Conservation (phyloP, 2,113 vertebrate species). For the Rostratula benghalensis region DNA sequence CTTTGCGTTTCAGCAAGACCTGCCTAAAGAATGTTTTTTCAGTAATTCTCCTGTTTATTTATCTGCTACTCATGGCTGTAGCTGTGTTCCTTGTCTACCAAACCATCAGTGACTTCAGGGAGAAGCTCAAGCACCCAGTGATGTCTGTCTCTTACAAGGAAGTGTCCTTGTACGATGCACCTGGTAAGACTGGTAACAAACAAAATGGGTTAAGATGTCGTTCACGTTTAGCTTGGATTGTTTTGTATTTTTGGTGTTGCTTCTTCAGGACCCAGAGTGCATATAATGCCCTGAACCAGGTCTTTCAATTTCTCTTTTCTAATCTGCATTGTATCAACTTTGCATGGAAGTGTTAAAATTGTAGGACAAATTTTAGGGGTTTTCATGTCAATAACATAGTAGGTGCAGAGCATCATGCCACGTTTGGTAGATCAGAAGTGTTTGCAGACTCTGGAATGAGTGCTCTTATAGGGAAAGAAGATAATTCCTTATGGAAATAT, state of each 20-base stretch:
- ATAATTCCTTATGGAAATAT: not conserved
- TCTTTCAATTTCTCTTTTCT: not conserved
- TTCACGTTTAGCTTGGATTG: not conserved
- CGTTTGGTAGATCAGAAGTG: not conserved
- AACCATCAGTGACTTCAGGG: constrained; percentile 92
- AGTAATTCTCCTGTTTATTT: constrained; percentile 90
- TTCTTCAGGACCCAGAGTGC: not conserved
- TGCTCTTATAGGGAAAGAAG: not conserved
- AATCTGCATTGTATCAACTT: not conserved
- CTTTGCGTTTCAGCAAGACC: constrained; percentile 84
- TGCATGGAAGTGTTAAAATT: not conserved
- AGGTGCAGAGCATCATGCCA: not conserved
- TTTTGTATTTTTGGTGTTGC: not conserved
- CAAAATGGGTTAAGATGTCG: not conserved
- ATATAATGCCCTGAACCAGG: not conserved
- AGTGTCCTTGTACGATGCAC: constrained; percentile 86
- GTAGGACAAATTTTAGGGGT: rapidly evolving
- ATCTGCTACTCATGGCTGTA: constrained; percentile 90
- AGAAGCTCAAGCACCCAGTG: constrained; percentile 92
- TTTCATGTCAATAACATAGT: not conserved
- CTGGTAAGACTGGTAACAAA: constrained; percentile 78
- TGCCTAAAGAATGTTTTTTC: constrained; percentile 95
- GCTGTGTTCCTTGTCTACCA: constrained; percentile 95
- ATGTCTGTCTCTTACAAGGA: constrained; percentile 98
- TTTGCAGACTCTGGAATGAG: not conserved